phyloP scores from a whole-genome alignment of 2,888 invertebrate genomes.

The Aromia moschata region DNA sequence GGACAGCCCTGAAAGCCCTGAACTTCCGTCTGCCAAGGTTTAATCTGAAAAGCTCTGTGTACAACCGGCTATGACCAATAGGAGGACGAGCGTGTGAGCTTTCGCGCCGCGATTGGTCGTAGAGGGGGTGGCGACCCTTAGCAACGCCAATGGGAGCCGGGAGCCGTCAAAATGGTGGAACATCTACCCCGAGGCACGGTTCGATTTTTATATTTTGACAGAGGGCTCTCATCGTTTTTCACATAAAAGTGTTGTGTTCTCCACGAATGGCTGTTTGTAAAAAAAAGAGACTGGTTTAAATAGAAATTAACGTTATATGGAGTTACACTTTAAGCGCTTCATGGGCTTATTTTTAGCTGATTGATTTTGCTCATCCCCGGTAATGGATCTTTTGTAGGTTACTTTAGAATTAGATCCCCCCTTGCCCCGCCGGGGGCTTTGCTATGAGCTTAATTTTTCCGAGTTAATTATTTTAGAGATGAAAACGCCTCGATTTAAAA shows the following conservation, averaged over 20 bases:
- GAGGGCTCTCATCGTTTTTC: slow-evolving; percentile 57
- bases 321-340: slow-evolving; percentile 36
- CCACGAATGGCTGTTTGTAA: slow-evolving; percentile 32
- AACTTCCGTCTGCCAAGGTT: slow-evolving; percentile 53
- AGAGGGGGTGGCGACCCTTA: slow-evolving; percentile 56
- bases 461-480: no score
- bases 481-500: no score
- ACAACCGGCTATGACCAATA: slow-evolving; percentile 53
- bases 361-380: slow-evolving; percentile 27
- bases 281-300: slow-evolving; percentile 31
- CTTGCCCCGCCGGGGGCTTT: no score
- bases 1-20: slow-evolving; percentile 61
- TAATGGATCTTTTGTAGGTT: slow-evolving; percentile 16
- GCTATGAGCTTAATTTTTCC: no score
- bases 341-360: slow-evolving; percentile 42
- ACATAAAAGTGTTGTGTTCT: slow-evolving; percentile 54
- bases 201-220: slow-evolving; percentile 64
- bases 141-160: slow-evolving; percentile 61
- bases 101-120: slow-evolving; percentile 57
- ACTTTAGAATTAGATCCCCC: slow-evolving; percentile 28
- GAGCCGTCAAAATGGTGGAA: slow-evolving; percentile 61
- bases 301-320: slow-evolving; percentile 38
- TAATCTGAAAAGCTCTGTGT: slow-evolving; percentile 47
- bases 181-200: slow-evolving; percentile 57
- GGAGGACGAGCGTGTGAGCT: slow-evolving; percentile 52